These are phyloP conservation scores for Petrocephalus zakoni DNA, from an alignment of 2,113 vertebrate genomes.

Conservation along the genomic window DNA sequence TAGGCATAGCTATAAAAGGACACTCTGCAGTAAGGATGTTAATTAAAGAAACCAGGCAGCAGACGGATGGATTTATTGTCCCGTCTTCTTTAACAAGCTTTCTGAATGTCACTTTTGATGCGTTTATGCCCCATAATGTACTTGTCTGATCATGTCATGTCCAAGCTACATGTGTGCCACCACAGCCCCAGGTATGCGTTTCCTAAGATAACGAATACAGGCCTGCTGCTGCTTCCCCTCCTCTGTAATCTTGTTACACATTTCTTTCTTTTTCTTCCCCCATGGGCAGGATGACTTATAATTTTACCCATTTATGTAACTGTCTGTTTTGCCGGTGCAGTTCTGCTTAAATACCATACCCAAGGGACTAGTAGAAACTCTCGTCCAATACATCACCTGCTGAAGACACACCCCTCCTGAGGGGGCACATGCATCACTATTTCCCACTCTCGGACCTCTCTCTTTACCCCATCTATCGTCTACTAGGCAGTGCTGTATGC, in stretches of 20 bases:
- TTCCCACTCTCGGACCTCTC: not conserved
- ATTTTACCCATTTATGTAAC: not conserved
- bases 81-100: not conserved
- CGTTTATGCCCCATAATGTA: not conserved
- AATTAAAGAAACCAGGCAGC: not conserved
- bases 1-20: not conserved
- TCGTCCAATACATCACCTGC: not conserved
- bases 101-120: not conserved
- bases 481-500: not conserved
- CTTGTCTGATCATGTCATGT: not conserved
- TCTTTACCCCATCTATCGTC: not conserved
- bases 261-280: not conserved
- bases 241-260: not conserved
- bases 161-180: not conserved
- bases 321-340: not conserved
- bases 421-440: not conserved
- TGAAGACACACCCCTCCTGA: not conserved
- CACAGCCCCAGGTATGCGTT: not conserved
- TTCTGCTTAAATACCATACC: not conserved
- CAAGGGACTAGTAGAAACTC: not conserved
- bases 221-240: not conserved
- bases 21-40: not conserved
- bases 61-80: not conserved
- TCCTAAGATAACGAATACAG: not conserved
- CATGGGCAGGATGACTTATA: not conserved